These are phyloP conservation scores for Lamproptera curius DNA, from an alignment of 2,888 invertebrate genomes.

Conservation along the genomic window DNA sequence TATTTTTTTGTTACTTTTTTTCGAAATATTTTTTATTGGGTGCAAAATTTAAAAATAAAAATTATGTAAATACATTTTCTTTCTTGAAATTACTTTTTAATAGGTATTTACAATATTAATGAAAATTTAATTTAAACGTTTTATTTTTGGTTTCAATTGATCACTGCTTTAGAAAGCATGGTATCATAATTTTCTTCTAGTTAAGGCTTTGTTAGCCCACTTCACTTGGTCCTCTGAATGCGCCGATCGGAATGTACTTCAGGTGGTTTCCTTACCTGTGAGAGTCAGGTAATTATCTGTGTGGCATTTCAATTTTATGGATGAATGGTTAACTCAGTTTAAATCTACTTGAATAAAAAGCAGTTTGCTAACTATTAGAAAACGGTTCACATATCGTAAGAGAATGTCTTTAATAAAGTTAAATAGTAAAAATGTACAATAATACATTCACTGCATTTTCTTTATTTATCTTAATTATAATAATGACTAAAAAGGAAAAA, in stretches of 20 bases:
- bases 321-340: constrained; percentile 78
- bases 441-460: no score
- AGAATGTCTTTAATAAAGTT: no score
- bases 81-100: no score
- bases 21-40: no score
- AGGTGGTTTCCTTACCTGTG: constrained; percentile 75
- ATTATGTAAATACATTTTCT: no score
- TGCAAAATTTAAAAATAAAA: no score
- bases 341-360: constrained; percentile 76
- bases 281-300: constrained; percentile 79
- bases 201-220: constrained; percentile 47
- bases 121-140: constrained; percentile 52
- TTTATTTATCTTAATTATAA: no score
- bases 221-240: constrained; percentile 60
- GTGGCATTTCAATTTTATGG: constrained; percentile 79
- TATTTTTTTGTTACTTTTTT: no score
- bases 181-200: constrained; percentile 57
- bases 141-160: constrained; percentile 54
- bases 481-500: no score
- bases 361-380: constrained; percentile 64
- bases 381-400: constrained; percentile 50
- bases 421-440: no score
- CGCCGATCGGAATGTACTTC: constrained; percentile 75
- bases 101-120: no score
- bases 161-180: constrained; percentile 49